These are phyloP conservation scores for Neotoxoptera formosana DNA, from an alignment of 1,140 invertebrate genomes.

Conservation along the genomic window DNA sequence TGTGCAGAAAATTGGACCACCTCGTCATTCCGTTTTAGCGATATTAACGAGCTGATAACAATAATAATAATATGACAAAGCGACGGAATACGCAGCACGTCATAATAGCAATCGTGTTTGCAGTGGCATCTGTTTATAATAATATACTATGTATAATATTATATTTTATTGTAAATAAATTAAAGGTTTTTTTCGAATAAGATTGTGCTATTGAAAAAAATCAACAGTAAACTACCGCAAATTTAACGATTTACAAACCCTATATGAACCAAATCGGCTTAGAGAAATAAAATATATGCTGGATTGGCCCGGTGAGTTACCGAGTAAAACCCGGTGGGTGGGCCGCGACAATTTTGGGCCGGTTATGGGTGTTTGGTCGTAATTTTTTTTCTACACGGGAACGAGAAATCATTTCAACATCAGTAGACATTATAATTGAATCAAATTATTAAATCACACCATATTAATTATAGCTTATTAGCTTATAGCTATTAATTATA, in stretches of 20 bases:
- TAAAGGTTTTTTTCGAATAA: not conserved
- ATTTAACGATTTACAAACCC: not conserved
- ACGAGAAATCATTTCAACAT: no score
- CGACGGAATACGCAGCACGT: not conserved
- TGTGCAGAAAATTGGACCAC: constrained; percentile 9
- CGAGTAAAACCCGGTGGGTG: no score
- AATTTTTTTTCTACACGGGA: no score
- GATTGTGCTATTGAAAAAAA: not conserved
- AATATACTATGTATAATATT: not conserved
- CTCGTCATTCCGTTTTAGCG: not conserved
- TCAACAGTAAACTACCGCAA: not conserved
- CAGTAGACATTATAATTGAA: no score
- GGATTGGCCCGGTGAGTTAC: no score
- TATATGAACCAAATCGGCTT: not conserved
- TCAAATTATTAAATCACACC: no score
- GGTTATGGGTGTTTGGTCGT: no score
- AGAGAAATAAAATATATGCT: no score
- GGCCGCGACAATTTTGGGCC: no score
- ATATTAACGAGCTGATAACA: not conserved
- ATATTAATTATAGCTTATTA: no score
- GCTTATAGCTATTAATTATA: no score
- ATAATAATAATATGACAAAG: no score
- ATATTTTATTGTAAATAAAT: not conserved
- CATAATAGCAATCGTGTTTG: not conserved
- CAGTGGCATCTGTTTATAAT: not conserved